These are phyloP conservation scores for Orientallactaga bullata DNA, from an alignment of 2,113 vertebrate species.

Conservation along the genomic window DNA sequence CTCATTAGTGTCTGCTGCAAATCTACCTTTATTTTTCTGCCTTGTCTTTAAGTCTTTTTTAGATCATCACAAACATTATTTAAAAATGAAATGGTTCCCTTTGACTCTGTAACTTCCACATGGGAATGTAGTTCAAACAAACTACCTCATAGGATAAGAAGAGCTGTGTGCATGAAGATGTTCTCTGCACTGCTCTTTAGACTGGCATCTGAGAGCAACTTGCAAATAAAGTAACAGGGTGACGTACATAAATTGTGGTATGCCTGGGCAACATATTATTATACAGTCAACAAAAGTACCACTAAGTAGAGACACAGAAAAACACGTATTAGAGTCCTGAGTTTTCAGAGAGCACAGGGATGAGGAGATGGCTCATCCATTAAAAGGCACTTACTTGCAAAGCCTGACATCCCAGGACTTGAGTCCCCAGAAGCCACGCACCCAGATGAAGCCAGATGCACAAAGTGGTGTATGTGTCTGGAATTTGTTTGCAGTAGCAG, in stretches of 20 bases:
- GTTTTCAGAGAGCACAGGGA: neutral
- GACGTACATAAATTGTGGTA: neutral
- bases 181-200: neutral
- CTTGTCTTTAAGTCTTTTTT: neutral
- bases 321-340: neutral
- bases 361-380: neutral
- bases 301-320: neutral
- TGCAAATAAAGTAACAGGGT: neutral
- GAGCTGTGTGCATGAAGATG: neutral
- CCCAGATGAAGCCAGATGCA: no score
- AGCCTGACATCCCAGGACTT: no score
- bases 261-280: neutral
- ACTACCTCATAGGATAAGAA: neutral
- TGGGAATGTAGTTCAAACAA: neutral
- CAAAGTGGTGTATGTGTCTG: no score
- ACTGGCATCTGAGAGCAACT: neutral
- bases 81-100: neutral
- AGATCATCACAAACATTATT: neutral
- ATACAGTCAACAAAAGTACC: neutral
- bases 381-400: no score
- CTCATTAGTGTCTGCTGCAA: neutral
- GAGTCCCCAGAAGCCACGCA: no score
- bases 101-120: slow-evolving; percentile 29
- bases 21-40: neutral
- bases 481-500: no score